phyloP scores from a whole-genome alignment of 2,888 invertebrate genomes.

The Epistrophe eligans region DNA sequence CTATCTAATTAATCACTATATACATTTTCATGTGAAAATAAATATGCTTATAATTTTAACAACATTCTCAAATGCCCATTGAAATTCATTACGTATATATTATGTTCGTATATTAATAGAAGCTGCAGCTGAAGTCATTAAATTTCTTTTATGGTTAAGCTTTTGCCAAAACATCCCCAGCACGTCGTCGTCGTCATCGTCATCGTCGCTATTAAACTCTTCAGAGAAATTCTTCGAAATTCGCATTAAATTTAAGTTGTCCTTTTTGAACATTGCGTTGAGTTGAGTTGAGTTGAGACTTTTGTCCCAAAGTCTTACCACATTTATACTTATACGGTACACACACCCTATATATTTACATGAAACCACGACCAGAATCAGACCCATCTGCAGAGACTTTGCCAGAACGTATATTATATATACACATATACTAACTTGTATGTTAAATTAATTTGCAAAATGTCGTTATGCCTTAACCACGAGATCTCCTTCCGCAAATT shows the following conservation, averaged over 20 bases:
- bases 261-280: conserved; percentile 5
- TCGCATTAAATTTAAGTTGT: conserved; percentile 47
- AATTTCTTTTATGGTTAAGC: conserved; percentile 59
- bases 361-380: not conserved
- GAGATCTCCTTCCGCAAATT: conserved; percentile 64
- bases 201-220: conserved; percentile 61
- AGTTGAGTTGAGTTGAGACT: not conserved
- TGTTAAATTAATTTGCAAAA: conserved; percentile 72
- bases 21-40: not conserved
- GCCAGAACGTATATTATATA: conserved; percentile 27
- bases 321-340: no score
- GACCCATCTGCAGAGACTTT: conserved; percentile 44
- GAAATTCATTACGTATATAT: conserved; percentile 55
- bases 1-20: not conserved
- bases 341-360: not conserved
- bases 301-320: not conserved
- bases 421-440: conserved; percentile 39
- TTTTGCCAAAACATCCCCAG: conserved; percentile 49
- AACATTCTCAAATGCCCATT: conserved; percentile 61
- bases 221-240: conserved; percentile 18
- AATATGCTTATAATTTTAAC: conserved; percentile 25
- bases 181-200: conserved; percentile 56
- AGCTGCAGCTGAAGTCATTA: conserved; percentile 67
- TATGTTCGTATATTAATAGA: no score
- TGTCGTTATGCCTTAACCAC: conserved; percentile 69